Evolutionary conservation across 2,797 vertebrate genomes (phyloP).

Genomic region (Etheostoma perlongum): DNA sequence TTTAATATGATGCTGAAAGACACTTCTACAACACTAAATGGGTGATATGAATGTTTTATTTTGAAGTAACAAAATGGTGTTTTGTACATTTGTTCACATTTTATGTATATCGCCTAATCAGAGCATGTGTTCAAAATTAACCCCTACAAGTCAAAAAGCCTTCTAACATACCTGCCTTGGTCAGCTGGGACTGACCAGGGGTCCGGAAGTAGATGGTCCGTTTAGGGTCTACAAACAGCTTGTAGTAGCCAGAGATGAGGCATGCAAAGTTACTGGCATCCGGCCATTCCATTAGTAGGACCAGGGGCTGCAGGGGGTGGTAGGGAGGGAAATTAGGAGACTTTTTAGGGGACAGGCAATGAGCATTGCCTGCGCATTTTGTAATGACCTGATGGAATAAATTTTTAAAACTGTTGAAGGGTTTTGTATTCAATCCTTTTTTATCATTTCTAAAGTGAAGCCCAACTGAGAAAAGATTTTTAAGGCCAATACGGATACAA

Average conservation of each 20-base stretch:
- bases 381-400: slow-evolving; percentile 33
- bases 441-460: not conserved
- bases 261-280: slow-evolving; percentile 98
- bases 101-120: not conserved
- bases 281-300: slow-evolving; percentile 99
- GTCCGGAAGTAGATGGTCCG: slow-evolving; percentile 93
- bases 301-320: slow-evolving; percentile 88
- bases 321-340: slow-evolving; percentile 69
- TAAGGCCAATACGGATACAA: too few relatives aligned
- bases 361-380: slow-evolving; percentile 63
- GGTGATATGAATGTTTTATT: slow-evolving; percentile 10
- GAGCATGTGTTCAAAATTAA: slow-evolving; percentile 10
- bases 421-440: not conserved
- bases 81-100: slow-evolving; percentile 6
- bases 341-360: slow-evolving; percentile 71
- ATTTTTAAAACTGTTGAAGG: not conserved
- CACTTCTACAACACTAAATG: slow-evolving; percentile 19
- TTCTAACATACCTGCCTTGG: slow-evolving; percentile 97
- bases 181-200: slow-evolving; percentile 93
- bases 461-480: too few relatives aligned
- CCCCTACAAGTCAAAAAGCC: slow-evolving; percentile 49
- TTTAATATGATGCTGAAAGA: slow-evolving; percentile 38
- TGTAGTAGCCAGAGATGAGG: slow-evolving; percentile 97
- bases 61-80: slow-evolving; percentile 18
- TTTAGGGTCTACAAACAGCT: slow-evolving; percentile 96